phyloP scores from a whole-genome alignment of 2,113 vertebrate genomes.

The Puffinus mauretanicus region DNA sequence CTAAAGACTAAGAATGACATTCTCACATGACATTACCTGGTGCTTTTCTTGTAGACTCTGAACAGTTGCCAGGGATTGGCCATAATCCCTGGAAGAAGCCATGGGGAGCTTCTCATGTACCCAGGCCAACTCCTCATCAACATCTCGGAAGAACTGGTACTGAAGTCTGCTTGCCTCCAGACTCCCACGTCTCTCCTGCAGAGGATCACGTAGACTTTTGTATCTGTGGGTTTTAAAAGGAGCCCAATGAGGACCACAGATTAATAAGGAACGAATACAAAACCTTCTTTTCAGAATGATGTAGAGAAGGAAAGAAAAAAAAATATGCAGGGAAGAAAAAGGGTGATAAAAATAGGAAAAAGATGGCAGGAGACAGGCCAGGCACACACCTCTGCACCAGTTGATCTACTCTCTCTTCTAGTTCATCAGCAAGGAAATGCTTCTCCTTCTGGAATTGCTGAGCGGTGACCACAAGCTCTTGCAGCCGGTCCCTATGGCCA shows the following conservation, averaged over 20 bases:
- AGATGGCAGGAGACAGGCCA: background rate
- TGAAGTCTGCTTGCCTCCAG: constrained; percentile 82
- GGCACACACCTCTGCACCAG: constrained; percentile 78
- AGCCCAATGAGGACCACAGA: background rate
- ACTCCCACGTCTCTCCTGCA: constrained; percentile 72
- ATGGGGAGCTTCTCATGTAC: constrained; percentile 77
- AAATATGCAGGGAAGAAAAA: background rate
- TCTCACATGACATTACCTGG: constrained; percentile 72
- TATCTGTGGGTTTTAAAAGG: constrained; percentile 72
- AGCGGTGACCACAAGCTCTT: constrained; percentile 74
- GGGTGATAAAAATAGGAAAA: background rate
- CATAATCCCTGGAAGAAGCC: constrained; percentile 71
- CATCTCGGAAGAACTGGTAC: constrained; percentile 82
- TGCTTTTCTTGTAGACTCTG: constrained; percentile 82
- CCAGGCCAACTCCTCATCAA: constrained; percentile 84
- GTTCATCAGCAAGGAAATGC: constrained; percentile 79
- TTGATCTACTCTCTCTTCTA: constrained; percentile 75
- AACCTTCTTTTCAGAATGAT: background rate
- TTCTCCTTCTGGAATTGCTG: constrained; percentile 75
- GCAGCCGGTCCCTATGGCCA: constrained; percentile 70
- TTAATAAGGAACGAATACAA: background rate
- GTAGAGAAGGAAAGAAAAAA: background rate
- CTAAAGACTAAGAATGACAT: background rate
- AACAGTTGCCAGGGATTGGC: constrained; percentile 72
- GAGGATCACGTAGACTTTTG: constrained; percentile 72